Evolutionary conservation across 2,113 vertebrate species (phyloP), one percentile per base, ranked within the genome.

Genomic region (Hemichromis elongatus): DNA sequence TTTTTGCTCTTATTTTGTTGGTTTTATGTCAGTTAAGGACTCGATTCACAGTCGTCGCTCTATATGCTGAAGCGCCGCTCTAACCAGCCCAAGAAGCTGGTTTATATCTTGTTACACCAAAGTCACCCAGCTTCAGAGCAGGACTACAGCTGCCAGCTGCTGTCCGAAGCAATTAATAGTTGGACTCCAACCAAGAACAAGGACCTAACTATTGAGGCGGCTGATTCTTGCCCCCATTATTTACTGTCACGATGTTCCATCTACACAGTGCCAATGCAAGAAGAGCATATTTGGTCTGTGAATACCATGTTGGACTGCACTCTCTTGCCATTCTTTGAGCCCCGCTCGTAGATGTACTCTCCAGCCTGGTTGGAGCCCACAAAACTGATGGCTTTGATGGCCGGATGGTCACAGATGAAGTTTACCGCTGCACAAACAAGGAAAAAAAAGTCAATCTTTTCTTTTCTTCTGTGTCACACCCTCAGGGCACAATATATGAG

Each of bases 221-320:
- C 68, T 47, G 24, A 73, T 73, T 73, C 42, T 28, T 28, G 0
- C 14, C 68, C 68, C 5, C 68, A 47, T 73, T 47, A 73, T 73
- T 47, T 47, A 5, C 40, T 0, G 68, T 73, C 68, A 0, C 24
- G 24, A 47, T 47, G 68, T 50, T 24, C 9, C 68, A 50, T 75
- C 70, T 50, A 52, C 52, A 75, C 3, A 0, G 45, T 33, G 42
- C 40, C 12, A 10, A 21, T 33, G 19, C 42, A 37, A 61, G 19
- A 81, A 1, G 5, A 40, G 66, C 21, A 21, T n/a, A 47, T 77
- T 61, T 7, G 13, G 2, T 19, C 5, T 35, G 56, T 35, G 28
- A 77, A 55, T n/a, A 99, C 99, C 98, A 99, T 99, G 93, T 99
- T 99, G 92, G 98, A 98, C 95, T 99, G 99, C 82, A 99, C 98